Evolutionary conservation across 1,140 invertebrate genomes (phyloP).

Genomic region (Heliconius nattereri): DNA sequence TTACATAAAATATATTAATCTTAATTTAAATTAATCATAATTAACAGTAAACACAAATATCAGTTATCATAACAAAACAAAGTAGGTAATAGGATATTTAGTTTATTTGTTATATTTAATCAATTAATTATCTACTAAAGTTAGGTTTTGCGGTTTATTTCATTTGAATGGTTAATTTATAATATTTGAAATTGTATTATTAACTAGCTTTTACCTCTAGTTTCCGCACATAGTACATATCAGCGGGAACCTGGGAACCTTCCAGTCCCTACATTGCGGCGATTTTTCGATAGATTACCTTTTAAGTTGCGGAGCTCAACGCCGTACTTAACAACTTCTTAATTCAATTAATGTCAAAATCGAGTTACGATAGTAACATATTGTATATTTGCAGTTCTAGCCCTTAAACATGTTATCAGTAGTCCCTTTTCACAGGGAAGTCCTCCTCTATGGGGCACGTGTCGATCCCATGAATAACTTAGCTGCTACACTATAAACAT

Average conservation of each 20-base stretch:
- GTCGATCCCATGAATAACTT: slow-evolving; percentile 13
- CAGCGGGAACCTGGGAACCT: no score
- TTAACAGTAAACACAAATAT: slow-evolving; percentile 17
- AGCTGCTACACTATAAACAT: neutral
- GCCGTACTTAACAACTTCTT: neutral
- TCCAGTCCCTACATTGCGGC: no score
- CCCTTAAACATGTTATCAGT: slow-evolving; percentile 9
- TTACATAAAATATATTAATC: neutral
- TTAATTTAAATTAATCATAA: neutral
- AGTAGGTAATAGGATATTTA: slow-evolving; percentile 17
- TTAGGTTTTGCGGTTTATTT: neutral
- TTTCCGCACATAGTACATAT: no score
- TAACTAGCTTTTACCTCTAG: no score
- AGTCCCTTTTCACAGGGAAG: slow-evolving; percentile 5
- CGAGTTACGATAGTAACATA: slow-evolving; percentile 36
- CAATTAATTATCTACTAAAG: slow-evolving; percentile 15
- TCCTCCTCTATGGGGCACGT: slow-evolving; percentile 1
- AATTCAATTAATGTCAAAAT: neutral
- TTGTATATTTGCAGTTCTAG: slow-evolving; percentile 22
- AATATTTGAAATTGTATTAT: no score
- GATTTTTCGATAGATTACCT: no score
- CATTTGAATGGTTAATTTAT: neutral
- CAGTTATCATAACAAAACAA: slow-evolving; percentile 22
- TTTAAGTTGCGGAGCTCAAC: no score
- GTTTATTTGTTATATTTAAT: slow-evolving; percentile 10